Percentiles rank a stretch among this genome's conserved stretches.
phyloP scores from a whole-genome alignment of 1,140 invertebrate species.

The Nymphalis io region DNA sequence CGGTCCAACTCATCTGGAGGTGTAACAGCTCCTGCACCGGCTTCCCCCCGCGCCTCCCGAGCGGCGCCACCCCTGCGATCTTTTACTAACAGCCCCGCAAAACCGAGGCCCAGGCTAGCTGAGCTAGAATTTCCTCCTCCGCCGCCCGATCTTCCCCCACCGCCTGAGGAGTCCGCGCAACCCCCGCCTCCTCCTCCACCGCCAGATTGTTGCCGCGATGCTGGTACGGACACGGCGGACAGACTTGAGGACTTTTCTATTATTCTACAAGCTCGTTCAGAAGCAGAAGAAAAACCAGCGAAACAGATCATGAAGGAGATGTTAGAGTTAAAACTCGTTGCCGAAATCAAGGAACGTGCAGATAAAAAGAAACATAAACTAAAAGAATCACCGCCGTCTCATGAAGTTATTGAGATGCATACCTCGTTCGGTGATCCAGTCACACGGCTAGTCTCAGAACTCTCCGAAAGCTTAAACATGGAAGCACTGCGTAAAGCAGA shows the following conservation, averaged over 20 bases:
- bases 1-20: slow-evolving; percentile 91
- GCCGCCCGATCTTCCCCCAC: slow-evolving; percentile 88
- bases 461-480: slow-evolving; percentile 83
- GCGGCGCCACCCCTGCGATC: slow-evolving; percentile 80
- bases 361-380: slow-evolving; percentile 82
- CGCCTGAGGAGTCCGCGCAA: slow-evolving; percentile 82
- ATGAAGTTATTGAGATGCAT: slow-evolving; percentile 63
- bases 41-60: slow-evolving; percentile 66
- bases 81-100: slow-evolving; percentile 79
- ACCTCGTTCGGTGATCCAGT: slow-evolving; percentile 84
- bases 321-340: slow-evolving; percentile 88
- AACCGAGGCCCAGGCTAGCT: slow-evolving; percentile 84
- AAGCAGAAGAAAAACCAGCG: slow-evolving; percentile 63
- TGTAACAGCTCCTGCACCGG: slow-evolving; percentile 83
- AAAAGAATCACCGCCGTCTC: slow-evolving; percentile 75
- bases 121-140: slow-evolving; percentile 93
- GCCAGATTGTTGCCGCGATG: slow-evolving; percentile 82
- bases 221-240: slow-evolving; percentile 47
- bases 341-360: slow-evolving; percentile 89
- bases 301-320: slow-evolving; percentile 86
- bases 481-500: slow-evolving; percentile 65
- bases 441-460: slow-evolving; percentile 88
- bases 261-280: slow-evolving; percentile 31
- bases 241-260: slow-evolving; percentile 49
- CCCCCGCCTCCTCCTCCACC: slow-evolving; percentile 74